phyloP scores from a whole-genome alignment of 64 coral and sea anemone species.

The Montipora cactus region DNA sequence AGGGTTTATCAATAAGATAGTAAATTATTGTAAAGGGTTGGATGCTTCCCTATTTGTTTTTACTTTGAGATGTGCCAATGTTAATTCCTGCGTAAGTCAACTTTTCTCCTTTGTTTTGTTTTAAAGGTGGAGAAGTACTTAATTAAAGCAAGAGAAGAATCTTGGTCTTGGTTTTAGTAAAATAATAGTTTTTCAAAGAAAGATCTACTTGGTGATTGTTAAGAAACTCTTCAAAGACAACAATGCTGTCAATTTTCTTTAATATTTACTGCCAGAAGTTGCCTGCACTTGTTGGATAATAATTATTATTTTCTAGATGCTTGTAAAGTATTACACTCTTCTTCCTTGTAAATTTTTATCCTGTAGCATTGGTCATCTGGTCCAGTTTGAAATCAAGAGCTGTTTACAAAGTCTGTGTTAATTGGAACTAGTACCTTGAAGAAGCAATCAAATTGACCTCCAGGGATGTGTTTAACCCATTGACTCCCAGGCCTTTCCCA shows the following conservation, averaged over 20 bases:
- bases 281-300: not conserved
- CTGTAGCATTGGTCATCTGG: not conserved
- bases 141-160: conserved; percentile 89
- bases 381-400: not conserved
- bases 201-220: not conserved
- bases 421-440: too few relatives aligned
- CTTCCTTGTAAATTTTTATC: not conserved
- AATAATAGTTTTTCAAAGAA: not conserved
- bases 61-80: not conserved
- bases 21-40: too few relatives aligned
- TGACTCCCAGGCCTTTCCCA: too few relatives aligned
- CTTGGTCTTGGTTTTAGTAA: conserved; percentile 75
- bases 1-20: too few relatives aligned
- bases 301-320: not conserved
- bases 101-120: not conserved
- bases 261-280: not conserved
- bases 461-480: too few relatives aligned
- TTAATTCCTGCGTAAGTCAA: too few relatives aligned
- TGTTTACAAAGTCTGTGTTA: too few relatives aligned
- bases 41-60: not conserved
- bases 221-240: not conserved
- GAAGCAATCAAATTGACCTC: too few relatives aligned
- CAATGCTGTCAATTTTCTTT: not conserved
- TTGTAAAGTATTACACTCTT: not conserved
- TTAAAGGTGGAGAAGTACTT: conserved; percentile 88